Base-by-base conservation (phyloP, 2,113 vertebrate species). In the Sarotherodon lohbergeri region DNA sequence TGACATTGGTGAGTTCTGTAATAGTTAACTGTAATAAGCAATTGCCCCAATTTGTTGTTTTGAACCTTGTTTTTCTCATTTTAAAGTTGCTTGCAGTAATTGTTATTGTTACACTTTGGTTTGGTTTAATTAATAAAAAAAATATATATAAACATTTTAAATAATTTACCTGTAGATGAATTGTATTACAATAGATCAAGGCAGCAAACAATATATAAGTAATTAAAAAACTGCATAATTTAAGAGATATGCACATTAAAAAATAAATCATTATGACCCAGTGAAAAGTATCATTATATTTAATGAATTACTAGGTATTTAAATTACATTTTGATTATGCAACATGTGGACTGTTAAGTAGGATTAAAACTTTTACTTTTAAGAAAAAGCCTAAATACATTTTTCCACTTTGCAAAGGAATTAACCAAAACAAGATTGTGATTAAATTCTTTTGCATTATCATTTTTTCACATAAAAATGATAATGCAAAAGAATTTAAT, bases 171-270 rank as follows among this genome's bases (percentile, higher is more conserved):
- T 22, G 10, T 39, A 22, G 19, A 68, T 68, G 4, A 41, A 41
- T 41, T 68, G 7, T 22, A 68, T 68, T 68, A 68, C n/a, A 41
- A 24, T 68, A 68, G 36, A 1, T 41, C n/a, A 22, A 41, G 11
- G n/a, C 36, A 68, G 19, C 36, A 41, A 68, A 68, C n/a, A 68
- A 24, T 68, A 68, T 41, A 41, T 68, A 68, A 41, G n/a, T 22
- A 68, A 68, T 68, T 68, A 6, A 71, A 71, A 14, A 71, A 43
- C 39, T 71, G 11, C 39, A 71, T 43, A 43, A 10, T 27, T 9
- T 43, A 71, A 71, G n/a, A 9, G 39, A 43, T 71, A 10, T 16
- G 39, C 66, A 71, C 7, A 71, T 71, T 24, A 71, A 24, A 4
- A 71, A 71, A 16, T 43, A 13, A 14, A 43, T 43, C 43, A 71